A percentile compares a stretch with the other conserved stretches of the same genome.
phyloP scores from a whole-genome alignment of 2,797 vertebrate genomes.

The Pelobates cultripes region DNA sequence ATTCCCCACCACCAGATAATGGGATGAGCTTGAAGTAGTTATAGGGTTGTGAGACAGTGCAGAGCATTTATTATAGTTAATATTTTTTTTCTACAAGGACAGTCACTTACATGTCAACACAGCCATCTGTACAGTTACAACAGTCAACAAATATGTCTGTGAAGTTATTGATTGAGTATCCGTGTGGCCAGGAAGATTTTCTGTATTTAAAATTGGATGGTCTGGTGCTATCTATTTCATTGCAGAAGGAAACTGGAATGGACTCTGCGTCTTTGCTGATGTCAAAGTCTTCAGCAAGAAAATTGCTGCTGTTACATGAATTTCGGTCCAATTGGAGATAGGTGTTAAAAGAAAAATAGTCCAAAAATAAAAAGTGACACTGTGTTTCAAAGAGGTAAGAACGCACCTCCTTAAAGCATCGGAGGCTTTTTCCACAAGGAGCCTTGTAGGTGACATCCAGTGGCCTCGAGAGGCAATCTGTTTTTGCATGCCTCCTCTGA shows the following conservation, averaged over 20 bases:
- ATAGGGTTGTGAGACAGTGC: no score
- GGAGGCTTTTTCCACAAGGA: slow-evolving; percentile 85
- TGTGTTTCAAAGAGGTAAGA: slow-evolving; percentile 80
- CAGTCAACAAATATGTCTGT: slow-evolving; percentile 74
- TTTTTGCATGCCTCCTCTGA: slow-evolving; percentile 75
- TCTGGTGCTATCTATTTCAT: slow-evolving; percentile 65
- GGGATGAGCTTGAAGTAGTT: no score
- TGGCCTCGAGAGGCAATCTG: slow-evolving; percentile 57
- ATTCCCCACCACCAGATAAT: no score
- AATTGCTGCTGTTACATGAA: slow-evolving; percentile 51
- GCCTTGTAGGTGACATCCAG: slow-evolving; percentile 82
- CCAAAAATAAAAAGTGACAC: slow-evolving; percentile 80
- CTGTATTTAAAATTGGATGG: slow-evolving; percentile 86
- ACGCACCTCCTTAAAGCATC: slow-evolving; percentile 78
- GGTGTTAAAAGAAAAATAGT: slow-evolving; percentile 89
- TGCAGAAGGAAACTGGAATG: slow-evolving; percentile 81
- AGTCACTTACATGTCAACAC: slow-evolving; percentile 72
- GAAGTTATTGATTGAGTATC: slow-evolving; percentile 80
- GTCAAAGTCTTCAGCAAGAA: slow-evolving; percentile 75
- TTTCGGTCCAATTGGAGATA: slow-evolving; percentile 74
- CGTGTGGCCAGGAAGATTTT: slow-evolving; percentile 85
- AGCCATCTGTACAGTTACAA: slow-evolving; percentile 87
- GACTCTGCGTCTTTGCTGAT: slow-evolving; percentile 85
- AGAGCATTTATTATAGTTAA: no score
- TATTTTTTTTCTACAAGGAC: not conserved